Base-by-base conservation (phyloP, 1,140 invertebrate species). In the Lethrus apterus region DNA sequence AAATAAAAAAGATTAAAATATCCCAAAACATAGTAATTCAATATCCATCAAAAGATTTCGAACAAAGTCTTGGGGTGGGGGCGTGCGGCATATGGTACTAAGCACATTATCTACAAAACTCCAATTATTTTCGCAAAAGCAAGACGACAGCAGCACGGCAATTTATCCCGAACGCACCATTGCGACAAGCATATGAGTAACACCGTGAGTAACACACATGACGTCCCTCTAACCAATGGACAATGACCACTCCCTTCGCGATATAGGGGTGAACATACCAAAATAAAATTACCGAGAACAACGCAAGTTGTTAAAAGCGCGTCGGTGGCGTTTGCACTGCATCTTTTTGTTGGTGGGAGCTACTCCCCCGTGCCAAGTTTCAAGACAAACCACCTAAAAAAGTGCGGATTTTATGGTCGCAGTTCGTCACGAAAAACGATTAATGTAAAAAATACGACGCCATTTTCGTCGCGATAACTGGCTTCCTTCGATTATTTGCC, bases 381-480 rank as follows among this genome's bases (percentile, higher is more conserved):
- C n/a, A 14, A 36, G 21, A 29, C 4, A 2, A 32, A 33, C 31
- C 29, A 32, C 41, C 23, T 33, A 49, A 50, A 48, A n/a, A 46
- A 34, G 45, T 23, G 48, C 48, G 48, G 38, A 48, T 52, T 52
- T 52, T 52, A 52, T 48, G 47, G 44, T 13, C 36, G 40, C 23
- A 52, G 40, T 26, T 45, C 40, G 50, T 52, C 46, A 52, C 45
- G 17, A 48, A 35, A 21, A 52, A 48, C 48, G 40, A 48, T 52
- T 52, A 52, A 48, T 46, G 36, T 42, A 52, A 52, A 51, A 46
- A 51, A 46, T 51, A 52, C 40, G 45, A 33, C 36, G 40, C 50
- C 50, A 52, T 52, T 52, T 48, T 41, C 48, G 50, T 52, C 11
- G 41, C 44, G 50, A 52, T 52, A 48, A 47, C 49, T 19, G 31